Evolutionary conservation across 2,888 invertebrate genomes (phyloP).

Genomic region (Hirudinaria manillensis): DNA sequence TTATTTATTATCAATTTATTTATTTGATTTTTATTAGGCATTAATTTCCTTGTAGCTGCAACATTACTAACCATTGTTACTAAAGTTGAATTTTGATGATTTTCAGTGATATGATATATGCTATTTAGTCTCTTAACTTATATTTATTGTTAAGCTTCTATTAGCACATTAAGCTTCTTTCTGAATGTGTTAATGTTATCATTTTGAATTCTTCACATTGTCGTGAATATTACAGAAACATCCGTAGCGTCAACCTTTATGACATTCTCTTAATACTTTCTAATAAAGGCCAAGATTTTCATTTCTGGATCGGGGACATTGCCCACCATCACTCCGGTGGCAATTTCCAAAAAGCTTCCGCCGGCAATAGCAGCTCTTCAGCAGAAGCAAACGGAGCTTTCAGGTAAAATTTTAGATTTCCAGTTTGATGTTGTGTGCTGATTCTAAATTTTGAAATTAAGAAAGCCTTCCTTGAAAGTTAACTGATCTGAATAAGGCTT

Average conservation of each 20-base stretch:
- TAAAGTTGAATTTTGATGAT: too few species aligned
- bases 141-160: too few species aligned
- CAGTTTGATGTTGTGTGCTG: neutral
- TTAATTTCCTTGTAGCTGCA: too few species aligned
- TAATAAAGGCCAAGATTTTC: conserved; percentile 61
- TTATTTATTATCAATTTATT: neutral
- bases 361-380: conserved; percentile 62
- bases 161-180: too few species aligned
- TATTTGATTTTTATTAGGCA: neutral
- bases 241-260: too few species aligned
- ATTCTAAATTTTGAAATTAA: conserved; percentile 11
- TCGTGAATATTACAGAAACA: too few species aligned
- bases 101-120: too few species aligned
- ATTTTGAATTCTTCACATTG: too few species aligned
- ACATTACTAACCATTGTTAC: too few species aligned
- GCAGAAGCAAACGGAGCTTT: conserved; percentile 43
- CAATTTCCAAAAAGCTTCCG: conserved; percentile 61
- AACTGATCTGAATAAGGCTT: neutral
- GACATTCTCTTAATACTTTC: neutral
- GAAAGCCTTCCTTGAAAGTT: neutral
- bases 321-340: conserved; percentile 58
- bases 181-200: too few species aligned
- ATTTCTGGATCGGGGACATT: conserved; percentile 56
- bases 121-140: too few species aligned
- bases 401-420: conserved; percentile 42